Evolutionary conservation across 2,113 vertebrate genomes (phyloP).

Genomic region (Crotalus viridis): DNA sequence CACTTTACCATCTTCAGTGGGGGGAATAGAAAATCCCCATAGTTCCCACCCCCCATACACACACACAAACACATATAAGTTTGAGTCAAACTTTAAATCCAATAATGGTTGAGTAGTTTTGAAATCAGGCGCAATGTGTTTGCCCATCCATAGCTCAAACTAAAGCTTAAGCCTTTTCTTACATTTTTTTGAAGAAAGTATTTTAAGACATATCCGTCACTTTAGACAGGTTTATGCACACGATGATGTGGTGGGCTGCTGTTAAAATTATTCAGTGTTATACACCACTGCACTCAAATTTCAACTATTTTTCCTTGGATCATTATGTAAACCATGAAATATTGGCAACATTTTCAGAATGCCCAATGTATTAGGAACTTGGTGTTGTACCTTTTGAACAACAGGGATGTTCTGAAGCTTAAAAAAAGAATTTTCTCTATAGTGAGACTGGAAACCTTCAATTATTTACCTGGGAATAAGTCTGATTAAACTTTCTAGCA

Average conservation of each 20-base stretch:
- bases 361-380: not conserved
- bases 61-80: constrained; percentile 1
- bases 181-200: constrained; percentile 28
- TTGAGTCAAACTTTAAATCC: constrained; percentile 34
- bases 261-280: constrained; percentile 31
- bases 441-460: constrained; percentile 61
- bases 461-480: constrained; percentile 24
- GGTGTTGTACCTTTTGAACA: constrained; percentile 3
- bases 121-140: constrained; percentile 24
- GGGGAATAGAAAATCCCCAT: constrained; percentile 3
- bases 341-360: not conserved
- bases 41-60: not conserved
- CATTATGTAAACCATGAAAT: constrained; percentile 4
- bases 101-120: not conserved
- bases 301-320: not conserved
- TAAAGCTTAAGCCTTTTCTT: not conserved
- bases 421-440: constrained; percentile 54
- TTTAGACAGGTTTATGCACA: constrained; percentile 22
- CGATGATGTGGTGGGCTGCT: not conserved
- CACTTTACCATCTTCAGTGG: not conserved
- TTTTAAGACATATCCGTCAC: not conserved
- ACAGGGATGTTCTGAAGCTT: not conserved
- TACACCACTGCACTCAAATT: constrained; percentile 10
- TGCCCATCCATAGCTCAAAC: not conserved
- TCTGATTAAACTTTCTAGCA: not conserved